A percentile compares a stretch with the other conserved stretches of the same genome.
These are phyloP conservation scores for Chaenocephalus aceratus DNA, from an alignment of 2,113 vertebrate genomes.

Conservation along the genomic window DNA sequence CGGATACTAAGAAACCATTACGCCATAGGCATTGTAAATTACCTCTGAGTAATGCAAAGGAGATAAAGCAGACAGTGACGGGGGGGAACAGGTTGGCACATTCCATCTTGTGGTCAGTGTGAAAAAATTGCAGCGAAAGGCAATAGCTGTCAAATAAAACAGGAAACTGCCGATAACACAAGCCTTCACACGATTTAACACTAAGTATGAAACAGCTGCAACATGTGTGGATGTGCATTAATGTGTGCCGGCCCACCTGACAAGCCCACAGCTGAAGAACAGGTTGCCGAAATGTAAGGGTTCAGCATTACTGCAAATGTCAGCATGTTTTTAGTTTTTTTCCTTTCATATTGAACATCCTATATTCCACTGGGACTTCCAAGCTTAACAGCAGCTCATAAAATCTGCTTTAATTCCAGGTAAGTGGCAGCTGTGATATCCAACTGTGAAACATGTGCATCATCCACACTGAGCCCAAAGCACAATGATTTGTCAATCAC, in stretches of 20 bases:
- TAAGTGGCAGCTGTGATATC: constrained; percentile 59
- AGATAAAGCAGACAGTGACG: constrained; percentile 39
- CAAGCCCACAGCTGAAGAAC: constrained; percentile 5
- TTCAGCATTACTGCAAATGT: constrained; percentile 43
- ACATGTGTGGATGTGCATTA: background rate
- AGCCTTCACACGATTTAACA: constrained; percentile 14
- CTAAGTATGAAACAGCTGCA: constrained; percentile 16
- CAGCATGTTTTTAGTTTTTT: constrained; percentile 50
- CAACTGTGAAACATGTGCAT: constrained; percentile 58
- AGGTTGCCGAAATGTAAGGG: constrained; percentile 29
- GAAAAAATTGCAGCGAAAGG: constrained; percentile 23
- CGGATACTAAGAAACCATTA: constrained; percentile 57
- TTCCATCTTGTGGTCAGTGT: constrained; percentile 35
- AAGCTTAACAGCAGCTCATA: constrained; percentile 49
- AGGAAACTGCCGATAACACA: constrained; percentile 44
- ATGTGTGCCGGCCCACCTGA: background rate
- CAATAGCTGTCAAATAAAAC: constrained; percentile 61
- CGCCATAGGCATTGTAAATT: constrained; percentile 69
- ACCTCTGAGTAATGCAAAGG: constrained; percentile 65
- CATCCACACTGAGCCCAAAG: constrained; percentile 12
- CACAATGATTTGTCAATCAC: constrained; percentile 44
- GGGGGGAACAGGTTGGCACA: constrained; percentile 22
- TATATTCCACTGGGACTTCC: constrained; percentile 28
- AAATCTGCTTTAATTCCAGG: constrained; percentile 55
- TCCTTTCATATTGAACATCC: constrained; percentile 41